Conservation (phyloP, 2,113 vertebrate genomes). For the Lasiurus borealis region DNA sequence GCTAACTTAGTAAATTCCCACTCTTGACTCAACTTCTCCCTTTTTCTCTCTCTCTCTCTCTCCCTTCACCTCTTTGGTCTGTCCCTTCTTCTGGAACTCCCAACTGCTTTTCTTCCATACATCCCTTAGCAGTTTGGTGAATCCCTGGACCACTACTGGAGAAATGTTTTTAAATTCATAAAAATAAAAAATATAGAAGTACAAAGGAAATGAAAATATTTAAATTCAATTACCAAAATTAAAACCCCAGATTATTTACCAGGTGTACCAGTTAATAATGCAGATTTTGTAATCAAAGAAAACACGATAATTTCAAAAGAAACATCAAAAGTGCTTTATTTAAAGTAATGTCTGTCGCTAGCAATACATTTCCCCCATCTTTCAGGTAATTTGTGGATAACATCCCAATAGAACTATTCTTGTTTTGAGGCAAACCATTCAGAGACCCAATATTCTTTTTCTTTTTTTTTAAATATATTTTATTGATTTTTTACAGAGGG, state of each 20-base stretch:
- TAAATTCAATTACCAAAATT: not conserved
- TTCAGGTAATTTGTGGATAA: too few relatives aligned
- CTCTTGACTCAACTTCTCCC: not conserved
- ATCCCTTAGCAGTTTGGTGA: not conserved
- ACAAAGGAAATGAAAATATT: not conserved
- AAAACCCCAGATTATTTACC: conserved; percentile 1
- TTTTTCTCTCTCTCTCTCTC: not conserved
- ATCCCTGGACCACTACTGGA: not conserved
- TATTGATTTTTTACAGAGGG: too few relatives aligned
- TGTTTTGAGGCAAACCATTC: too few relatives aligned
- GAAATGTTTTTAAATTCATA: conserved; percentile 10
- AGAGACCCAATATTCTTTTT: too few relatives aligned
- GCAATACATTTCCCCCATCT: too few relatives aligned
- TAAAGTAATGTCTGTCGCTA: too few relatives aligned
- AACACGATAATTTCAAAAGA: too few relatives aligned
- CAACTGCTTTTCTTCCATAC: not conserved
- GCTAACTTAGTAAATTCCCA: not conserved
- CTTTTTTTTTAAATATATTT: too few relatives aligned
- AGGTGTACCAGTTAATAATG: too few relatives aligned
- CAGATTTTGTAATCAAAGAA: too few relatives aligned
- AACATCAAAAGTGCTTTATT: too few relatives aligned
- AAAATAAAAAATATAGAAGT: not conserved
- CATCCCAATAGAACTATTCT: too few relatives aligned
- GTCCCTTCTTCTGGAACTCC: not conserved
- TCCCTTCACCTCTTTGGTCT: not conserved